phyloP scores from a whole-genome alignment of 2,113 vertebrate species.

The Chinchilla lanigera region DNA sequence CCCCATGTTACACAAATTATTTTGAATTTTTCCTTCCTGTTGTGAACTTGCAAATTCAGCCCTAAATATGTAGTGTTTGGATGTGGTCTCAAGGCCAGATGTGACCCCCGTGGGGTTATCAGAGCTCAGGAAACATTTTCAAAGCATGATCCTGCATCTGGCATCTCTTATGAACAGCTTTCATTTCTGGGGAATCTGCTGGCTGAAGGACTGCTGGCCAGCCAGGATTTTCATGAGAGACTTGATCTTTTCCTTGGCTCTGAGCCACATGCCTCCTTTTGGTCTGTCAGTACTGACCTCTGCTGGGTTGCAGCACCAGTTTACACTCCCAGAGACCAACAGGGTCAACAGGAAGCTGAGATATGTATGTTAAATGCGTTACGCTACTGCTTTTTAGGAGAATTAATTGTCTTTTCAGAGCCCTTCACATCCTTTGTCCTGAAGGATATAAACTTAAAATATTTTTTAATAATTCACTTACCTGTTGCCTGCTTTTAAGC shows the following conservation, averaged over 20 bases:
- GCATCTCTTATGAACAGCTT: slow-evolving; percentile 4
- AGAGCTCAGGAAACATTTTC: slow-evolving; percentile 15
- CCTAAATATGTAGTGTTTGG: background rate
- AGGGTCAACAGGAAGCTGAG: background rate
- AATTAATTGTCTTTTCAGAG: background rate
- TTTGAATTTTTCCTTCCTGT: background rate
- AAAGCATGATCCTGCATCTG: slow-evolving; percentile 17
- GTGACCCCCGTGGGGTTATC: slow-evolving; percentile 61
- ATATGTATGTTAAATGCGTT: accelerated
- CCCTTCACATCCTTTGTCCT: background rate
- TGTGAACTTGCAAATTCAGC: background rate
- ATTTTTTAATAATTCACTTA: background rate
- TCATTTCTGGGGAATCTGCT: slow-evolving; percentile 38
- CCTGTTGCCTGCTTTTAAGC: background rate
- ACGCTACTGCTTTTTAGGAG: background rate
- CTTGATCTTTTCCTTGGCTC: background rate
- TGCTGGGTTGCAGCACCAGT: no score
- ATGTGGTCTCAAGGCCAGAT: background rate
- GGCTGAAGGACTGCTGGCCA: background rate
- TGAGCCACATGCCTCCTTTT: background rate
- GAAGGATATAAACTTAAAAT: background rate
- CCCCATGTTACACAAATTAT: background rate
- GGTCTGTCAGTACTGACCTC: background rate
- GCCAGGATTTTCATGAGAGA: background rate
- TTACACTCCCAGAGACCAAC: background rate